Evolutionary conservation across 2,113 vertebrate genomes (phyloP).

Genomic region (Scortum barcoo): DNA sequence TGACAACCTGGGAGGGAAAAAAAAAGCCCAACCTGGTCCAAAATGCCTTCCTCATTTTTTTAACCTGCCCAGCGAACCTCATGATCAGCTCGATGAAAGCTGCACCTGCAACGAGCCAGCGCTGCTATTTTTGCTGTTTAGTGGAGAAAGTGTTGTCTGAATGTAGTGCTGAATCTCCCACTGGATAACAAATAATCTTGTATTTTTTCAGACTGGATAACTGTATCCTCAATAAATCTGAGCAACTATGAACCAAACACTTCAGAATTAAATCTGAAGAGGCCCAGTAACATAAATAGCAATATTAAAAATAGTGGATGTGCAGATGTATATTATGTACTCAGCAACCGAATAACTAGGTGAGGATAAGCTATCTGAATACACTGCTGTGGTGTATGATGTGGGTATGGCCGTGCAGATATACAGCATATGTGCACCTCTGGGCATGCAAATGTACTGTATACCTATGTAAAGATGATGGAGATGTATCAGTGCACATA

Average conservation of each 20-base stretch:
- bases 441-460: neutral
- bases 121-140: constrained; percentile 39
- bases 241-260: constrained; percentile 5
- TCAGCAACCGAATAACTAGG: neutral
- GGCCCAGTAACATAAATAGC: neutral
- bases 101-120: constrained; percentile 61
- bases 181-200: constrained; percentile 22
- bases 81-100: constrained; percentile 64
- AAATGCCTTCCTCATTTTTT: constrained; percentile 57
- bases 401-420: neutral
- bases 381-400: neutral
- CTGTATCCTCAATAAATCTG: constrained; percentile 14
- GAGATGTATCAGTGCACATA: neutral
- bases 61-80: constrained; percentile 63
- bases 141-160: constrained; percentile 7
- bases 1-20: constrained; percentile 69
- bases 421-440: neutral
- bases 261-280: neutral
- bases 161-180: constrained; percentile 8
- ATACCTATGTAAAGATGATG: neutral
- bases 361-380: neutral
- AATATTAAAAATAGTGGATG: neutral
- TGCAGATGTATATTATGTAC: neutral
- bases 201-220: neutral
- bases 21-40: constrained; percentile 40